A percentile compares a stretch with the other conserved stretches of the same genome.
Conservation (phyloP, 2,888 invertebrate species). For the Reticulitermes lucifugus region DNA sequence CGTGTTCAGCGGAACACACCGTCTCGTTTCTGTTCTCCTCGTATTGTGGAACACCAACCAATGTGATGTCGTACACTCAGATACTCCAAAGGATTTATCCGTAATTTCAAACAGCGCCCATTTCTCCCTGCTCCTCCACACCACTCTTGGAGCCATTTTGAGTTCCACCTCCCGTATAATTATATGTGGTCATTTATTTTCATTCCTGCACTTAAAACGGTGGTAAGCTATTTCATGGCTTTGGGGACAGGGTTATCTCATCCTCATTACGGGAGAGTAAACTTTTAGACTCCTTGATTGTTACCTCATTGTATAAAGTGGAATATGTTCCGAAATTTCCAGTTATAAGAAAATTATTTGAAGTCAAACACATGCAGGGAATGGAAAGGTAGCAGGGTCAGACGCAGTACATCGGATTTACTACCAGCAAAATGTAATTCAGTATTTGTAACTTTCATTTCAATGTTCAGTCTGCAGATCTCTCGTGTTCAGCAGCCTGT, state of each 20-base stretch:
- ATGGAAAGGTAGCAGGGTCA: no score
- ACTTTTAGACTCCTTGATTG: background rate
- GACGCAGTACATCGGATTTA: no score
- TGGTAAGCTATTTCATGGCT: slow-evolving; percentile 39
- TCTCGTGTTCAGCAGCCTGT: no score
- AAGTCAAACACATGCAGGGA: no score
- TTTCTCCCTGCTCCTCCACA: slow-evolving; percentile 5
- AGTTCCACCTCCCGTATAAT: slow-evolving; percentile 41
- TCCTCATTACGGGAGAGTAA: background rate
- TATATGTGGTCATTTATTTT: slow-evolving; percentile 43
- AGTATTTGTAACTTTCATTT: no score
- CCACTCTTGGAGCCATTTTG: slow-evolving; percentile 37
- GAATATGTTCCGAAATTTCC: no score
- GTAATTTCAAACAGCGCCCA: slow-evolving; percentile 33
- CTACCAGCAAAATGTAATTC: no score
- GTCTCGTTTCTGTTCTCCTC: background rate
- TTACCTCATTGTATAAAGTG: slow-evolving; percentile 7
- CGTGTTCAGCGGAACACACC: background rate
- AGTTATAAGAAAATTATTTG: no score
- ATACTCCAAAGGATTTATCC: slow-evolving; percentile 40
- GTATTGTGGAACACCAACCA: background rate
- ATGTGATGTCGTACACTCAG: background rate
- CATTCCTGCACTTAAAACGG: slow-evolving; percentile 42
- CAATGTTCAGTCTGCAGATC: no score
- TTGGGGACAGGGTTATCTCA: slow-evolving; percentile 22